Percentiles rank a stretch among this genome's conserved stretches.
Evolutionary conservation across 2,797 vertebrate species (phyloP).

Genomic region (Amphiprion clarkii): DNA sequence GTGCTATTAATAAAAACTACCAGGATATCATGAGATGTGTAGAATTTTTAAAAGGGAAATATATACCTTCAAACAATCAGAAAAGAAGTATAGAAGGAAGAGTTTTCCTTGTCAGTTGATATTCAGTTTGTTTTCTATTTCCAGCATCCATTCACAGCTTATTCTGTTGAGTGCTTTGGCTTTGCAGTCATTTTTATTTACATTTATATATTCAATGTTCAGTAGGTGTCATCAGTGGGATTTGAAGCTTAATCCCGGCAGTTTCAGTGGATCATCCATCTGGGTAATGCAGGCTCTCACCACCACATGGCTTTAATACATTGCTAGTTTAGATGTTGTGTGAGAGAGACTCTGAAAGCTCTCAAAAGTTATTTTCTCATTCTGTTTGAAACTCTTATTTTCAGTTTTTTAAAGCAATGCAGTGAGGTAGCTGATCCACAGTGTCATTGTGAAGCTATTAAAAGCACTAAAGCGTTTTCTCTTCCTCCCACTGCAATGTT

Average conservation of each 20-base stretch:
- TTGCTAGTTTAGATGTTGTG: neutral
- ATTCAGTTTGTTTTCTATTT: neutral
- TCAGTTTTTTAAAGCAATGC: neutral
- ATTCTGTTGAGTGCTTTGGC: neutral
- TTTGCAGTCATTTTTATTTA: neutral
- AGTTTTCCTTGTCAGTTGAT: neutral
- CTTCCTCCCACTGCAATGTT: neutral
- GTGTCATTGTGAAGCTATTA: conserved; percentile 27
- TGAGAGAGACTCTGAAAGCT: neutral
- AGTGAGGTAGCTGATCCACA: conserved; percentile 9
- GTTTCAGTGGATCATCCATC: conserved; percentile 4
- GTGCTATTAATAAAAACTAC: neutral
- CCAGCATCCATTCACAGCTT: neutral
- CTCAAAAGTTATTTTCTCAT: conserved; percentile 4
- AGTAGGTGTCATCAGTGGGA: conserved; percentile 7
- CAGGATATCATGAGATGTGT: too few relatives aligned
- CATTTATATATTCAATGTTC: neutral
- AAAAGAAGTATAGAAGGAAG: neutral
- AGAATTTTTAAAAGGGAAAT: neutral
- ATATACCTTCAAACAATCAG: neutral
- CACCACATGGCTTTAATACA: neutral
- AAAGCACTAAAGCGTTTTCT: conserved; percentile 18
- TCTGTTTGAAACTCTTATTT: conserved; percentile 15
- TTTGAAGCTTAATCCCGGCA: conserved; percentile 25
- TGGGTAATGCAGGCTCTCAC: neutral